Evolutionary conservation across 2,113 vertebrate genomes (phyloP).

Genomic region (Sceloporus undulatus): DNA sequence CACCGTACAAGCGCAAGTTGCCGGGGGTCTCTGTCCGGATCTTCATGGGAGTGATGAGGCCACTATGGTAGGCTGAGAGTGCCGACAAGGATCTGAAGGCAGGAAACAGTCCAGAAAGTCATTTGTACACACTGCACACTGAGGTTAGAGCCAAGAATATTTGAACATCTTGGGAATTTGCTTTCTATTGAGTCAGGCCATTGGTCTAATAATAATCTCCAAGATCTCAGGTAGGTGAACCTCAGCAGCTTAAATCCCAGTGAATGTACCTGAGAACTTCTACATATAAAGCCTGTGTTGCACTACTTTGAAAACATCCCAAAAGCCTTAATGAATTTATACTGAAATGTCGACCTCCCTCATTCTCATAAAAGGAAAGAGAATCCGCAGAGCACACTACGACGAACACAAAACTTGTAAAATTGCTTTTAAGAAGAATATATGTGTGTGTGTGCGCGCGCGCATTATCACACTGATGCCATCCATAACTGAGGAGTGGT

Average conservation of each 20-base stretch:
- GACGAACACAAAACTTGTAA: no score
- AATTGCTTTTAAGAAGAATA: no score
- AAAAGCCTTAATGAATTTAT: no score
- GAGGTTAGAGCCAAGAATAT: neutral
- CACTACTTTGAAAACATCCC: neutral
- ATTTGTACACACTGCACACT: neutral
- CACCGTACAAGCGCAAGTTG: constrained; percentile 91
- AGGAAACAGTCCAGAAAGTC: neutral
- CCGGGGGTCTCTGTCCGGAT: constrained; percentile 94
- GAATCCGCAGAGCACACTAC: no score
- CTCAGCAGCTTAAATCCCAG: no score
- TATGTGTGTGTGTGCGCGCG: no score
- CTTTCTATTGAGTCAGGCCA: no score
- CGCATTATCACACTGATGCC: no score
- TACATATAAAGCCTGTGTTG: neutral
- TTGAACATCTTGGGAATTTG: neutral
- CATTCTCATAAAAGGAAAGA: neutral
- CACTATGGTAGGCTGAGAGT: constrained; percentile 94
- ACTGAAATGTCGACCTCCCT: neutral
- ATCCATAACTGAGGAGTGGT: no score
- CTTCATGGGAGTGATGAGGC: constrained; percentile 96
- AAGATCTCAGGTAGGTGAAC: no score
- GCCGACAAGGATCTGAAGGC: constrained; percentile 91
- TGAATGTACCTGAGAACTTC: neutral
- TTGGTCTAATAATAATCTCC: no score